A percentile compares a stretch with the other conserved stretches of the same genome.
phyloP scores from a whole-genome alignment of 2,113 vertebrate species.

The Plectropomus leopardus region DNA sequence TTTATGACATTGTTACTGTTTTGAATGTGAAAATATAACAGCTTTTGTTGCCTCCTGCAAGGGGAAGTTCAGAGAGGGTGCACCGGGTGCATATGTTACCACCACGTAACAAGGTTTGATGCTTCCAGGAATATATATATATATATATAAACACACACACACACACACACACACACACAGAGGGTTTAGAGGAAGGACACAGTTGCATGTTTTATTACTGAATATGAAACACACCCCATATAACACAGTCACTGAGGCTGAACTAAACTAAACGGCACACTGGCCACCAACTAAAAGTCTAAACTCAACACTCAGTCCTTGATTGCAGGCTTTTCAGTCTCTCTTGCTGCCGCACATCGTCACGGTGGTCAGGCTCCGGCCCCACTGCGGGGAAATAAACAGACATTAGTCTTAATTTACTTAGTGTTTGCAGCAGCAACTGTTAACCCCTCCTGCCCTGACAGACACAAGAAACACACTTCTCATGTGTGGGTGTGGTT shows the following conservation, averaged over 20 bases:
- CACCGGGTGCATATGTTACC: constrained; percentile 22
- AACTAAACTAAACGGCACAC: constrained; percentile 40
- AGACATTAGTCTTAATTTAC: constrained; percentile 49
- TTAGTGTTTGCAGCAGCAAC: constrained; percentile 13
- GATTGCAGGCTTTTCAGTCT: constrained; percentile 24
- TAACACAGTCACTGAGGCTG: constrained; percentile 32
- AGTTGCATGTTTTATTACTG: constrained; percentile 44
- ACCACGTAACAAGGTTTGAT: constrained; percentile 22
- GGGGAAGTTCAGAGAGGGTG: constrained; percentile 34
- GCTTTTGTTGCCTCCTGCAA: constrained; percentile 45
- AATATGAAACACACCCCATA: constrained; percentile 41
- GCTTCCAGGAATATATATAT: background rate
- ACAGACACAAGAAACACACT: background rate
- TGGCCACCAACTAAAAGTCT: constrained; percentile 41
- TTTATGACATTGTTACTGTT: constrained; percentile 63
- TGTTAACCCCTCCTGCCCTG: constrained; percentile 15
- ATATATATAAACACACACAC: background rate
- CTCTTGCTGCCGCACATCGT: constrained; percentile 13
- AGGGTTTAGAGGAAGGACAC: constrained; percentile 28
- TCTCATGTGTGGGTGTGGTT: background rate
- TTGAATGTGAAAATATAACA: constrained; percentile 49
- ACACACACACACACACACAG: constrained; percentile 8
- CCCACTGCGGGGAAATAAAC: constrained; percentile 26
- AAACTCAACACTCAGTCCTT: constrained; percentile 5
- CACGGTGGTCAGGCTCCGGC: constrained; percentile 14